Percentiles rank a stretch among this genome's conserved stretches.
phyloP scores from a whole-genome alignment of 35 echinoderm and acorn worm species.

The Ptychodera flava region DNA sequence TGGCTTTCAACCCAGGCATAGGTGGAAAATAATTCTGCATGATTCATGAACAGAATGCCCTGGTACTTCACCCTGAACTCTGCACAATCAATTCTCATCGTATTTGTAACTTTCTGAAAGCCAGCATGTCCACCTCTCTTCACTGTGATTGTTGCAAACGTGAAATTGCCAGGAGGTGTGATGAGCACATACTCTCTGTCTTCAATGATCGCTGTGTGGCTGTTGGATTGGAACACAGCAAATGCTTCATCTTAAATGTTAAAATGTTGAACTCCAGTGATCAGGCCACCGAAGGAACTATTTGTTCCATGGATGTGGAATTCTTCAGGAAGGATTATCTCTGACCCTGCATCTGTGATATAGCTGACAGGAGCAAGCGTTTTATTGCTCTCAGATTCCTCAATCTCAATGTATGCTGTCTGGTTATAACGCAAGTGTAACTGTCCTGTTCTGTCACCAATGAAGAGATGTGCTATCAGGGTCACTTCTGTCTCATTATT shows the following conservation, averaged over 20 bases:
- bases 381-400: conserved; percentile 69
- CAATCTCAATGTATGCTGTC: conserved; percentile 64
- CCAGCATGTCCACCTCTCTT: conserved; percentile 67
- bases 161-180: conserved; percentile 74
- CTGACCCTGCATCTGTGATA: conserved; percentile 54
- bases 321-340: conserved; percentile 65
- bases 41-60: conserved; percentile 68
- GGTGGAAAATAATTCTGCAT: conserved; percentile 59
- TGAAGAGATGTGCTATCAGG: conserved; percentile 64
- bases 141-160: conserved; percentile 81
- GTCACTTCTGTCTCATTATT: conserved; percentile 73
- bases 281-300: conserved; percentile 57
- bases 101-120: conserved; percentile 39
- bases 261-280: conserved; percentile 74
- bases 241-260: conserved; percentile 71
- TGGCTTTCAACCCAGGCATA: conserved; percentile 88
- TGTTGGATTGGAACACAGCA: conserved; percentile 59
- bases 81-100: conserved; percentile 67
- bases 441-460: conserved; percentile 76
- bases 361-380: conserved; percentile 81
- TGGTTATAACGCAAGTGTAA: conserved; percentile 70
- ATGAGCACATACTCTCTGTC: conserved; percentile 54
- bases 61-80: conserved; percentile 73
- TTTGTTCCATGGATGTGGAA: conserved; percentile 89
- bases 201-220: conserved; percentile 54